phyloP scores from a whole-genome alignment of 2,888 invertebrate species.

The Drosophila demipolita region DNA sequence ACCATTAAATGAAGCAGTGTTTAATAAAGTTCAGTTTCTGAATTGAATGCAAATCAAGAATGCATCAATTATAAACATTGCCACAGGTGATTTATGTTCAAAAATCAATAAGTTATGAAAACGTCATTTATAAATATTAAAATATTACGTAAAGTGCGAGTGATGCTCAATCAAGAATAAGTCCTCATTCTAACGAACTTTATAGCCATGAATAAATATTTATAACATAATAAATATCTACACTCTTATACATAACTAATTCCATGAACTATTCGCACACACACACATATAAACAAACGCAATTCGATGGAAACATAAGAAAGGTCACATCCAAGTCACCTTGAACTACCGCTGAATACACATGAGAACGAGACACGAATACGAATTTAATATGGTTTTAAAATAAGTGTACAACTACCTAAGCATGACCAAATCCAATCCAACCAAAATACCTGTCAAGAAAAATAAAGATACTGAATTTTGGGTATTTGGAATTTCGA shows the following conservation, averaged over 20 bases:
- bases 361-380: constrained; percentile 1
- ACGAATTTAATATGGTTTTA: background rate
- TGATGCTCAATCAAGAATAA: background rate
- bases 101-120: background rate
- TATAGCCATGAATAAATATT: background rate
- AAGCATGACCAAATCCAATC: constrained; percentile 67
- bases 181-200: background rate
- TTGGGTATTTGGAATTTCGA: constrained; percentile 39
- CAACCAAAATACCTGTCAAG: constrained; percentile 49
- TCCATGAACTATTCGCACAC: background rate
- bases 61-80: background rate
- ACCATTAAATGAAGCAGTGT: background rate
- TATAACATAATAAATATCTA: background rate
- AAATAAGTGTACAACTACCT: constrained; percentile 28
- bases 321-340: constrained; percentile 42
- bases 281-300: background rate
- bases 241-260: background rate
- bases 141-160: background rate
- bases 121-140: background rate
- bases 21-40: background rate
- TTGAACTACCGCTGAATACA: constrained; percentile 47
- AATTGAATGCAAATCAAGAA: background rate
- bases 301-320: background rate
- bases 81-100: background rate
- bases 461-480: constrained; percentile 31